A percentile compares a stretch with the other conserved stretches of the same genome.
Conservation (phyloP, 2,888 invertebrate species). For the Eupithecia inturbata region DNA sequence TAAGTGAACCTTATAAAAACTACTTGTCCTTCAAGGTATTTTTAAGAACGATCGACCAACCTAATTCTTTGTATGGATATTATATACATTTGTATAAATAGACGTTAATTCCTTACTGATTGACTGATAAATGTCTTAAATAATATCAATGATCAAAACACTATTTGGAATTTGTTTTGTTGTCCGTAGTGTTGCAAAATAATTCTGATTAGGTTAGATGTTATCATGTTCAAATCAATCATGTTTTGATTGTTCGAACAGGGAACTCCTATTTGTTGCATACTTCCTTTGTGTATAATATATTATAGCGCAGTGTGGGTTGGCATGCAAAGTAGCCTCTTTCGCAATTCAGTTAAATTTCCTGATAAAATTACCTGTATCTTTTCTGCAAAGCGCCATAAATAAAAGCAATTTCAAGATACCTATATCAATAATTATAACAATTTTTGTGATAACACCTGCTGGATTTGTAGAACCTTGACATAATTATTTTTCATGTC, state of each 20-base stretch:
- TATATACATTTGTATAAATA: background rate
- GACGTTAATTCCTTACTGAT: background rate
- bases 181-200: constrained; percentile 18
- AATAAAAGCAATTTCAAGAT: background rate
- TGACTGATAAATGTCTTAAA: constrained; percentile 22
- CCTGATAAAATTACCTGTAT: constrained; percentile 31
- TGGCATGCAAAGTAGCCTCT: constrained; percentile 67
- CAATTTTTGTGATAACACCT: background rate
- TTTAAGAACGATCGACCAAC: background rate
- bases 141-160: constrained; percentile 31
- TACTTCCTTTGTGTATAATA: constrained; percentile 49
- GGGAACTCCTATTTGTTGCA: constrained; percentile 56
- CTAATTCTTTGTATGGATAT: background rate
- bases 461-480: background rate
- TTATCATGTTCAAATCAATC: constrained; percentile 43
- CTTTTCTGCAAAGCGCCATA: background rate
- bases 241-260: constrained; percentile 59
- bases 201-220: constrained; percentile 38
- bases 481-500: background rate
- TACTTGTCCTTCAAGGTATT: constrained; percentile 1
- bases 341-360: constrained; percentile 68
- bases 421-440: background rate
- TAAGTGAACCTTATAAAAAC: background rate
- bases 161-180: constrained; percentile 12
- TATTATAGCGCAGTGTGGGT: constrained; percentile 46